Evolutionary conservation across 35 echinoderm and acorn worm species (phyloP).

Genomic region (Ophiothrix spiculata): DNA sequence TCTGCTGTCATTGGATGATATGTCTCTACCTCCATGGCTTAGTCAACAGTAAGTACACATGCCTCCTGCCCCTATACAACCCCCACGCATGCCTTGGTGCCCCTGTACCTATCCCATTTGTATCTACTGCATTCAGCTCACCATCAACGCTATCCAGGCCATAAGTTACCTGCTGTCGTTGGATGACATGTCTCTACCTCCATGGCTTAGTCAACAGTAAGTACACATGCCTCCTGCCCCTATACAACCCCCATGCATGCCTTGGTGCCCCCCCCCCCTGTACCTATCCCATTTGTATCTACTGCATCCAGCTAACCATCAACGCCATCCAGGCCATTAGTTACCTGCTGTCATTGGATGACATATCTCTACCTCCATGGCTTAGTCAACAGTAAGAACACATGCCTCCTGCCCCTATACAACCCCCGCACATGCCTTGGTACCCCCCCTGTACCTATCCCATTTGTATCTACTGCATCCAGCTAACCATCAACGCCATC

Average conservation of each 20-base stretch:
- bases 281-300: too few species aligned
- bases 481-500: slow-evolving; percentile 3
- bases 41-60: slow-evolving; percentile 38
- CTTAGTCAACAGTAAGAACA: slow-evolving; percentile 33
- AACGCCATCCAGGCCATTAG: slow-evolving; percentile 18
- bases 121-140: too few species aligned
- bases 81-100: too few species aligned
- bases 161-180: slow-evolving; percentile 27
- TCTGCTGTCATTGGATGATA: slow-evolving; percentile 1
- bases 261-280: too few species aligned
- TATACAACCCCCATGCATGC: too few species aligned
- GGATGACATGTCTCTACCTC: neutral
- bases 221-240: too few species aligned
- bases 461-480: too few species aligned
- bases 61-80: too few species aligned
- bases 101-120: too few species aligned
- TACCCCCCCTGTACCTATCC: too few species aligned
- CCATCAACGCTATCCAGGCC: slow-evolving; percentile 1
- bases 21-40: slow-evolving; percentile 6
- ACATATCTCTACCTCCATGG: neutral
- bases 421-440: too few species aligned
- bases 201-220: slow-evolving; percentile 27
- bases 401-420: too few species aligned
- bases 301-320: slow-evolving; percentile 6
- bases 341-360: slow-evolving; percentile 12